Conservation (phyloP, 2,888 invertebrate species). For the Bombylius major region DNA sequence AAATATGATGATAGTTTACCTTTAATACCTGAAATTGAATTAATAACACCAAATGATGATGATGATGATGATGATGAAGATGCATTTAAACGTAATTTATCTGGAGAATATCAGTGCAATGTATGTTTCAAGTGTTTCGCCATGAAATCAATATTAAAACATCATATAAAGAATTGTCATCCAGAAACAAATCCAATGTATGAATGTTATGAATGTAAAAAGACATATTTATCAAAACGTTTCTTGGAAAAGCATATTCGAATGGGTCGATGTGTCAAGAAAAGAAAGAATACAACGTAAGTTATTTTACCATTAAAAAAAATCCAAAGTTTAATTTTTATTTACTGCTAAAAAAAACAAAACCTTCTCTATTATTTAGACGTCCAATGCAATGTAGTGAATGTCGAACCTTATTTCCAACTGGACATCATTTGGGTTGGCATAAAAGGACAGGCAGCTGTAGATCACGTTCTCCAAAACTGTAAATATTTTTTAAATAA, state of each 20-base stretch:
- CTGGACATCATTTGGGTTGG: slow-evolving; percentile 36
- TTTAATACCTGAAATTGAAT: slow-evolving; percentile 33
- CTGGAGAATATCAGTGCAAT: slow-evolving; percentile 30
- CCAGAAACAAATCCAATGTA: slow-evolving; percentile 32
- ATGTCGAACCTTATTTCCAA: slow-evolving; percentile 32
- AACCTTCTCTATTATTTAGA: slow-evolving; percentile 15
- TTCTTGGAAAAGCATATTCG: slow-evolving; percentile 35
- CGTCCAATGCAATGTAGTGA: slow-evolving; percentile 36
- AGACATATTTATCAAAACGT: slow-evolving; percentile 34
- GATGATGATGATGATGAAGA: slow-evolving; percentile 4
- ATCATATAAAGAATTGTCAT: slow-evolving; percentile 33
- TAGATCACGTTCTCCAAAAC: slow-evolving; percentile 32
- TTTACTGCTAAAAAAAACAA: not conserved
- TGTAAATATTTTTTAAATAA: slow-evolving; percentile 19
- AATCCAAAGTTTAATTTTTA: too few species aligned
- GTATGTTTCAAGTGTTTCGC: slow-evolving; percentile 31
- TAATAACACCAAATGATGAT: slow-evolving; percentile 32
- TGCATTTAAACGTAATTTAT: slow-evolving; percentile 1
- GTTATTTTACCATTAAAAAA: not conserved
- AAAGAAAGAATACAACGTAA: slow-evolving; percentile 35
- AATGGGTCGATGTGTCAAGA: slow-evolving; percentile 33
- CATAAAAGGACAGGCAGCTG: slow-evolving; percentile 33
- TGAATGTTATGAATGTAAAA: slow-evolving; percentile 34
- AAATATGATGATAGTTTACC: slow-evolving; percentile 27
- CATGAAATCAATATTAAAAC: slow-evolving; percentile 20